Evolutionary conservation across 2,113 vertebrate genomes (phyloP).

Genomic region (Mellivora capensis): DNA sequence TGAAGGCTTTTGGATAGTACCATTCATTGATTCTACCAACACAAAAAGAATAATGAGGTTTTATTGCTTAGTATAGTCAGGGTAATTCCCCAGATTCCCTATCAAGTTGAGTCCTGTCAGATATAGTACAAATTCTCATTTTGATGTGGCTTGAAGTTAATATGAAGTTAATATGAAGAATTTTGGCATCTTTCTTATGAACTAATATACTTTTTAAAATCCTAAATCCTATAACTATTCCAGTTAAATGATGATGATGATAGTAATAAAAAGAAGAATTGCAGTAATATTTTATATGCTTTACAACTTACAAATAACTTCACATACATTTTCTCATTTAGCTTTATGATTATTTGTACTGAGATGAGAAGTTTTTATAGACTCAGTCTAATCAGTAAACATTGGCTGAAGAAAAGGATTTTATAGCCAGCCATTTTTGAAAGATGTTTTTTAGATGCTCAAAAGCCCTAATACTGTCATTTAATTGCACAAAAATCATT

Average conservation of each 20-base stretch:
- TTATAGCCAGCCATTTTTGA: conserved; percentile 24
- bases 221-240: conserved; percentile 27
- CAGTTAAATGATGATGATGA: conserved; percentile 42
- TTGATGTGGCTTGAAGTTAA: conserved; percentile 41
- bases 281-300: neutral
- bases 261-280: conserved; percentile 47
- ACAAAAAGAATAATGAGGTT: conserved; percentile 47
- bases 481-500: conserved; percentile 32
- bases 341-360: conserved; percentile 38
- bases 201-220: conserved; percentile 24
- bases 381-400: neutral
- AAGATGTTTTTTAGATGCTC: neutral
- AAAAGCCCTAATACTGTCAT: neutral
- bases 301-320: conserved; percentile 49
- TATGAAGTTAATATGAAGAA: conserved; percentile 30
- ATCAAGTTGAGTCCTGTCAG: conserved; percentile 64
- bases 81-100: conserved; percentile 59
- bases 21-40: conserved; percentile 32
- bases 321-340: conserved; percentile 35
- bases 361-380: conserved; percentile 33
- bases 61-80: conserved; percentile 53
- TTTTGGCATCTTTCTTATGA: conserved; percentile 38
- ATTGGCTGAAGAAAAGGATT: conserved; percentile 13
- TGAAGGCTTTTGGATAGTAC: neutral
- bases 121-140: conserved; percentile 22